A percentile compares a stretch with the other conserved stretches of the same genome.
phyloP scores from a whole-genome alignment of 2,888 invertebrate genomes.

The Stenchaetothrips biformis region DNA sequence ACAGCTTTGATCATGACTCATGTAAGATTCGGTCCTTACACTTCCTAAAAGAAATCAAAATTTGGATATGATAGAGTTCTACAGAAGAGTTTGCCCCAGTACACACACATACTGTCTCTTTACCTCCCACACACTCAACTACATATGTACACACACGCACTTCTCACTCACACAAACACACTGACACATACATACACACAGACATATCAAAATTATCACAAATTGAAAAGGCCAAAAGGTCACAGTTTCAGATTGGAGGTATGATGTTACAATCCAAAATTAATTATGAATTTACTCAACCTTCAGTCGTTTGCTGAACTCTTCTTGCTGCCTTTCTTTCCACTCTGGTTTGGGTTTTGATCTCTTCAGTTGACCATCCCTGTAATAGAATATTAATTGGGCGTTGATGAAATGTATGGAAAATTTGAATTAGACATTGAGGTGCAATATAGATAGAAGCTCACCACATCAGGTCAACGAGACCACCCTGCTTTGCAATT shows the following conservation, averaged over 20 bases:
- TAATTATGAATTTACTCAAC: constrained; percentile 55
- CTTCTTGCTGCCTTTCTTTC: constrained; percentile 89
- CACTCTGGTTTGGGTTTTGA: constrained; percentile 92
- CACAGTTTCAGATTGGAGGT: constrained; percentile 14
- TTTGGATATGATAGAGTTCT: too few species aligned
- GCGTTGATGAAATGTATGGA: background rate
- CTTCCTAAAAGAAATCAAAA: too few species aligned
- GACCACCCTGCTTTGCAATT: constrained; percentile 90
- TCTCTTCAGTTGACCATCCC: constrained; percentile 97
- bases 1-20: too few species aligned
- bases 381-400: constrained; percentile 47
- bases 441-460: constrained; percentile 38
- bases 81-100: too few species aligned
- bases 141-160: too few species aligned
- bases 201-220: constrained; percentile 15
- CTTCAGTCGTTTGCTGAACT: constrained; percentile 84
- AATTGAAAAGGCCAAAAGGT: constrained; percentile 4
- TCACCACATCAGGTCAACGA: constrained; percentile 94
- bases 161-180: background rate
- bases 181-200: background rate
- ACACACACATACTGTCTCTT: too few species aligned
- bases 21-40: too few species aligned
- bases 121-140: too few species aligned
- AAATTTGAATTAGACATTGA: background rate
- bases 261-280: background rate